Conservation (phyloP, 2,113 vertebrate genomes). For the Chamaea fasciata region DNA sequence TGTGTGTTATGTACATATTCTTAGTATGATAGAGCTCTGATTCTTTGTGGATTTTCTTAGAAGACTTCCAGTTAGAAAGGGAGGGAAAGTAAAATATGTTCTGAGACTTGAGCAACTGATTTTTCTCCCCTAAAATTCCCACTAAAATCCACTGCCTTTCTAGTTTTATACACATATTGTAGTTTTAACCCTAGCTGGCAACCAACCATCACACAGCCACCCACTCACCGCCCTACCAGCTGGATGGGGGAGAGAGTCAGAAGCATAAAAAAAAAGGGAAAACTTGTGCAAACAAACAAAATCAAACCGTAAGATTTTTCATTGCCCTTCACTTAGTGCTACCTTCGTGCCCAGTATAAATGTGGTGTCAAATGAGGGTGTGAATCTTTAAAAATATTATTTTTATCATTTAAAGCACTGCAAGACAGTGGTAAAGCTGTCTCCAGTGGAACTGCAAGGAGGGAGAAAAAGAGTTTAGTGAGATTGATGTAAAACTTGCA, state of each 20-base stretch:
- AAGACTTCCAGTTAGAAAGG: background rate
- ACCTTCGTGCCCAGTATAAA: background rate
- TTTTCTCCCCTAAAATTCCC: background rate
- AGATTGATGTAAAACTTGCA: background rate
- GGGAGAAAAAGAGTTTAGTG: background rate
- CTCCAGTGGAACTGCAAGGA: background rate
- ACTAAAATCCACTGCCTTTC: background rate
- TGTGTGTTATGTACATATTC: rapidly evolving
- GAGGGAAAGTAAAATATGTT: background rate
- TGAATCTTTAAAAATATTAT: background rate
- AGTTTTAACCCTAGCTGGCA: background rate
- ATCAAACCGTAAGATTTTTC: background rate
- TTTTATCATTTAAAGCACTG: background rate
- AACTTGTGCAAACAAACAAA: background rate
- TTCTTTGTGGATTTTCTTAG: background rate
- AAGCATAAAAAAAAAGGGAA: background rate
- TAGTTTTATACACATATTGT: background rate
- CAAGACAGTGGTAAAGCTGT: background rate
- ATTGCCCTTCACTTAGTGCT: background rate
- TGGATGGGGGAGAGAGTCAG: background rate
- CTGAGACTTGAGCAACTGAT: background rate
- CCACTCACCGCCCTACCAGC: background rate
- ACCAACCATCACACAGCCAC: background rate
- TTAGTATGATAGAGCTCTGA: background rate
- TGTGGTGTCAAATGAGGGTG: background rate